These are phyloP conservation scores for Brachyhypopomus occidentalis DNA, from an alignment of 2,113 vertebrate species.

Conservation along the genomic window DNA sequence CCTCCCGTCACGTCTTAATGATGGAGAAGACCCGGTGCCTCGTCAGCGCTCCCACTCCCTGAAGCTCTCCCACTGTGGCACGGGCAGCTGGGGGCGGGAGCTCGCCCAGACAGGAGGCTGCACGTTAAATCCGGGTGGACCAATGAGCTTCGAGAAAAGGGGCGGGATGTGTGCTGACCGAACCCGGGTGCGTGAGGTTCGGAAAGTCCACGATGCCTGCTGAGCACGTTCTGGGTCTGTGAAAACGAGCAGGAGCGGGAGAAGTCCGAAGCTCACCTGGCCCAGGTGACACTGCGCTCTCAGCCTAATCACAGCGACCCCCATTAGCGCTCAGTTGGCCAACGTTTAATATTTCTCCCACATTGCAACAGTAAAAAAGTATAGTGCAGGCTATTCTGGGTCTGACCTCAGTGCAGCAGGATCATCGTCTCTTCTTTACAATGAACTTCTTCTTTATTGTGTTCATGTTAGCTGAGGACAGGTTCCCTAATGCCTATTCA, in stretches of 20 bases:
- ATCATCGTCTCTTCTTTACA: not conserved
- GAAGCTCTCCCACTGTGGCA: constrained; percentile 23
- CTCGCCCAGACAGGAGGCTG: not conserved
- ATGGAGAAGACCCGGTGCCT: constrained; percentile 17
- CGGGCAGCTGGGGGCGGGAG: constrained; percentile 4
- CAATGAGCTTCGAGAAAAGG: constrained; percentile 16
- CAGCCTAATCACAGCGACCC: not conserved
- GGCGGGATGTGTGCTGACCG: not conserved
- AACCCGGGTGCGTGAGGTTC: constrained; percentile 23
- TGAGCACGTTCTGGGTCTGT: not conserved
- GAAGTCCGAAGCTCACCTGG: not conserved
- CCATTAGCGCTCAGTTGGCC: not conserved
- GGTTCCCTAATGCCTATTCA: too few species aligned
- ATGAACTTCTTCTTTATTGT: too few species aligned
- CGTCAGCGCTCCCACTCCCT: not conserved
- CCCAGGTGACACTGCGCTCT: not conserved
- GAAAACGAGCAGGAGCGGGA: not conserved
- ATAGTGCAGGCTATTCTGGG: not conserved
- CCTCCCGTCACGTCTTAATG: constrained; percentile 49
- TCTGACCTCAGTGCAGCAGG: not conserved
- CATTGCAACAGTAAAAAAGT: not conserved
- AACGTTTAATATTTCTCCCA: not conserved
- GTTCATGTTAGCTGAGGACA: too few species aligned
- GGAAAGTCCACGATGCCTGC: not conserved
- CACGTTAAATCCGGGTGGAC: constrained; percentile 15